Conservation (phyloP, 2,888 invertebrate species). For the Emmelina monodactyla region DNA sequence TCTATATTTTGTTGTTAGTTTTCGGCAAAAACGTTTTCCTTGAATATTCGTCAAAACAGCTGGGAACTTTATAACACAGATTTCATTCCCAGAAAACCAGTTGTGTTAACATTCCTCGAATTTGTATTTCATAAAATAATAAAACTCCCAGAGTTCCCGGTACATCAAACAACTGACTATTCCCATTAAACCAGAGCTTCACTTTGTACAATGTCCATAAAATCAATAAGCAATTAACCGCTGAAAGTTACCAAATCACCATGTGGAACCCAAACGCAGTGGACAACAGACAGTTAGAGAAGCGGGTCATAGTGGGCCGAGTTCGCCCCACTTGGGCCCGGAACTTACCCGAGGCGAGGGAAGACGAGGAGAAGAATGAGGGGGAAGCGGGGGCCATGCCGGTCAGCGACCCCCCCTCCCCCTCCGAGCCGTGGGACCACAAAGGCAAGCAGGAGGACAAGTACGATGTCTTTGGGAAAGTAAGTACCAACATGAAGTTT, state of each 20-base stretch:
- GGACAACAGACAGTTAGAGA: conserved; percentile 64
- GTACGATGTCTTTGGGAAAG: conserved; percentile 67
- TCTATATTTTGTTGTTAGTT: too few relatives aligned
- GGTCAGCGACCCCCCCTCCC: conserved; percentile 53
- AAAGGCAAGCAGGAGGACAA: conserved; percentile 55
- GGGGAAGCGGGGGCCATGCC: conserved; percentile 41
- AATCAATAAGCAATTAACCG: conserved; percentile 3
- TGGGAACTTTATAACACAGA: too few relatives aligned
- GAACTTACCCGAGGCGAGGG: conserved; percentile 50
- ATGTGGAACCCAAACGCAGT: conserved; percentile 60
- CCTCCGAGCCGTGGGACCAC: conserved; percentile 47
- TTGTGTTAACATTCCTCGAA: too few relatives aligned
- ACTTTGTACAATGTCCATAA: background rate
- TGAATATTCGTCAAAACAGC: too few relatives aligned
- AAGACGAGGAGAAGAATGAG: conserved; percentile 50
- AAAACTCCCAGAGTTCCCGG: too few relatives aligned
- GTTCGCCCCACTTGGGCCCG: conserved; percentile 65
- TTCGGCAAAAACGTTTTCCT: too few relatives aligned
- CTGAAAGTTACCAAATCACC: conserved; percentile 12
- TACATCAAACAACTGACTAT: too few relatives aligned
- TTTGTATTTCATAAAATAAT: too few relatives aligned
- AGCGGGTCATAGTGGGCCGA: conserved; percentile 66
- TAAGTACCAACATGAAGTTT: too few relatives aligned
- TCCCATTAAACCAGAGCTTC: too few relatives aligned
- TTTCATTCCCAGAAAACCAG: too few relatives aligned